phyloP scores from a whole-genome alignment of 2,113 vertebrate genomes.

The Pachycephala philippinensis region DNA sequence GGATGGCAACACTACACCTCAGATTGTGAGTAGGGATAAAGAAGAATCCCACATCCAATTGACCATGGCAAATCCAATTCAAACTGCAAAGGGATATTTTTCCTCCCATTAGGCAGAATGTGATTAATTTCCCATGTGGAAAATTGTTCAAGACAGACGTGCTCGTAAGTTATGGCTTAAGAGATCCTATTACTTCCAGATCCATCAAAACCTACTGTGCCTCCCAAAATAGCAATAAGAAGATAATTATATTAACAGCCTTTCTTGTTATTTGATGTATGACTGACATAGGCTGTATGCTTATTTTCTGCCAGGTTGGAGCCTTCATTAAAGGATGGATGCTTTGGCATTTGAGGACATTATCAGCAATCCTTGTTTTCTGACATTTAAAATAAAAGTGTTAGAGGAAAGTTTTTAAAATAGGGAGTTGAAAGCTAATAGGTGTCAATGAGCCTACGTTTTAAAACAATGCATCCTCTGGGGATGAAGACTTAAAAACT shows the following conservation, averaged over 20 bases:
- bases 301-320: slow-evolving; percentile 20
- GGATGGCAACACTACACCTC: neutral
- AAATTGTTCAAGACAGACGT: slow-evolving; percentile 58
- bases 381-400: neutral
- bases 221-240: slow-evolving; percentile 63
- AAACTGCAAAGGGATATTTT: slow-evolving; percentile 48
- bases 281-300: slow-evolving; percentile 9
- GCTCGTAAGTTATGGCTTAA: slow-evolving; percentile 47
- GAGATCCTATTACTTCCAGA: slow-evolving; percentile 62
- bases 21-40: slow-evolving; percentile 5
- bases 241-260: slow-evolving; percentile 65
- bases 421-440: neutral
- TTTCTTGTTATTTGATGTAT: slow-evolving; percentile 45
- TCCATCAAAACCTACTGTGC: slow-evolving; percentile 19
- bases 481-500: neutral
- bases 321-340: neutral
- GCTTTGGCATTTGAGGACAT: neutral
- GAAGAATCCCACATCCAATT: neutral
- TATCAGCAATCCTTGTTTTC: neutral
- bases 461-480: neutral
- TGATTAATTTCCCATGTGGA: slow-evolving; percentile 66
- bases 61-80: slow-evolving; percentile 60
- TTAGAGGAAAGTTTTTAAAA: neutral
- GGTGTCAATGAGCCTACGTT: neutral
- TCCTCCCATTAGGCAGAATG: slow-evolving; percentile 47